phyloP scores from a whole-genome alignment of 2,888 invertebrate species.

The Campoplex nolae region DNA sequence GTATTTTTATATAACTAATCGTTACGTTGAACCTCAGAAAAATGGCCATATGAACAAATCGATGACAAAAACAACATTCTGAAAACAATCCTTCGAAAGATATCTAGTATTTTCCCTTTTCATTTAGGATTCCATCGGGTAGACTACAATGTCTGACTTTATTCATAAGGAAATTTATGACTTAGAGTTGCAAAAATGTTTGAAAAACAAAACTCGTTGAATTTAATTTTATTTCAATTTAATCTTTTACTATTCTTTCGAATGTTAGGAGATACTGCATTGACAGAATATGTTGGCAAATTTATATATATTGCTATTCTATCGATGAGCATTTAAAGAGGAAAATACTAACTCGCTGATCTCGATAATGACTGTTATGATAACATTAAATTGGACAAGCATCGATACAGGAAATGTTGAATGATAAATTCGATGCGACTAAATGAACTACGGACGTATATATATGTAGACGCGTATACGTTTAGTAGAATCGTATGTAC shows the following conservation, averaged over 20 bases:
- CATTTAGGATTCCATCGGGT: background rate
- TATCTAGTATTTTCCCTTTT: background rate
- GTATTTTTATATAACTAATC: background rate
- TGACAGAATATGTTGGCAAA: background rate
- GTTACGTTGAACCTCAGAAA: background rate
- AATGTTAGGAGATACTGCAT: background rate
- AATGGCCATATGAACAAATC: background rate
- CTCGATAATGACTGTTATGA: slow-evolving; percentile 17
- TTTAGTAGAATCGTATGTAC: slow-evolving; percentile 20
- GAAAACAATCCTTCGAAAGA: background rate
- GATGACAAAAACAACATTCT: background rate
- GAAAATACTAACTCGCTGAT: slow-evolving; percentile 1
- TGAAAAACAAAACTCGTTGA: background rate
- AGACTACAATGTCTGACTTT: background rate
- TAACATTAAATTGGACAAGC: slow-evolving; percentile 6
- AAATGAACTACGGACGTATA: slow-evolving; percentile 11
- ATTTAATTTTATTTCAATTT: background rate
- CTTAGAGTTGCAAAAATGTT: background rate
- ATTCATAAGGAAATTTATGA: background rate
- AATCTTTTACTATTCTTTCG: background rate
- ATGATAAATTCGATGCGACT: slow-evolving; percentile 44
- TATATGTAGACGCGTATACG: background rate
- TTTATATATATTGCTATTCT: background rate
- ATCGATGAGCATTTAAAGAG: background rate
- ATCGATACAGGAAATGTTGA: slow-evolving; percentile 35